Evolutionary conservation across 2,888 invertebrate genomes (phyloP).

Genomic region (Agonopterix subpropinquella): DNA sequence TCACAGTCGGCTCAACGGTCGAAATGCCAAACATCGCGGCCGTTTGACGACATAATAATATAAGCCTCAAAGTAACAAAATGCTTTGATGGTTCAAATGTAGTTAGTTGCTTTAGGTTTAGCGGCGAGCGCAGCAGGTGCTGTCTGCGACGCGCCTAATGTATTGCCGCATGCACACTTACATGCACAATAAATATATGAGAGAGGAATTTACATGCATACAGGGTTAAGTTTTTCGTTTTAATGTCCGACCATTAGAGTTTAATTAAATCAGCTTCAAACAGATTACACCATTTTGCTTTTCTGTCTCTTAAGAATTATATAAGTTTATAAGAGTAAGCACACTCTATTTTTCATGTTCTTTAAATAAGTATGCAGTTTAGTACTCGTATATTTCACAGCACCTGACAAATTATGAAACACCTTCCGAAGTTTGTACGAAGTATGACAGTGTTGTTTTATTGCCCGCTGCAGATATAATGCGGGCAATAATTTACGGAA

Average conservation of each 20-base stretch:
- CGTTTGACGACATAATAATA: constrained; percentile 61
- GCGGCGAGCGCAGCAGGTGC: constrained; percentile 11
- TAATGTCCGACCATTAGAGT: too few relatives aligned
- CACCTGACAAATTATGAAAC: constrained; percentile 3
- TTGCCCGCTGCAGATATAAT: constrained; percentile 25
- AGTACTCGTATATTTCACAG: not conserved
- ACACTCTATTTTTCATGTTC: too few relatives aligned
- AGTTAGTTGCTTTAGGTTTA: constrained; percentile 20
- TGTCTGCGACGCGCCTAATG: constrained; percentile 8
- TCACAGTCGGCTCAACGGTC: constrained; percentile 64
- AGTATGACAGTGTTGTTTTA: constrained; percentile 7
- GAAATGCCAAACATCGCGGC: constrained; percentile 47
- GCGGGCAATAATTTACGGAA: constrained; percentile 49
- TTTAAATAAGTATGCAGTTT: too few relatives aligned
- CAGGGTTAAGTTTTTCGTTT: too few relatives aligned
- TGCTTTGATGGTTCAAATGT: constrained; percentile 52
- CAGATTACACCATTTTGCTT: too few relatives aligned
- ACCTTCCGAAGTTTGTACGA: constrained; percentile 1
- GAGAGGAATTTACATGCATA: not conserved
- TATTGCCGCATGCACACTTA: not conserved
- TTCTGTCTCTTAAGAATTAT: too few relatives aligned
- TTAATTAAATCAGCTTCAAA: too few relatives aligned
- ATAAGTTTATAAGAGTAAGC: too few relatives aligned
- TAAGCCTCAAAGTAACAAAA: constrained; percentile 45
- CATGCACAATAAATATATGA: not conserved